Evolutionary conservation across 2,113 vertebrate species (phyloP), one percentile per base, ranked within the genome.

Genomic region (Pavo muticus): DNA sequence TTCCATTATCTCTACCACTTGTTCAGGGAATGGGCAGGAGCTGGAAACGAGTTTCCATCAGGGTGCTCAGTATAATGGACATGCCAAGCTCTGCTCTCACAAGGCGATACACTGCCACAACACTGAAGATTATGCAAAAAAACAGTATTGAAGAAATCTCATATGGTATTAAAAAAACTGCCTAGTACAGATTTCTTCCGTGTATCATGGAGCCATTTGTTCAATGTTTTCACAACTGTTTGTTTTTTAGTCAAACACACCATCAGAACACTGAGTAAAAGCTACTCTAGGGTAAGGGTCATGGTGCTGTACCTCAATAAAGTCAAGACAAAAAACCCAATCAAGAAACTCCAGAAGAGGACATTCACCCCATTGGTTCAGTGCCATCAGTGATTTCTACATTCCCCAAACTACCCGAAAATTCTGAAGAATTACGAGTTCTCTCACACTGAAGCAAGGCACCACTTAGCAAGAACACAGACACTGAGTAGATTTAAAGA

Each of bases 181-280:
- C 60, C 69, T 77, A 35, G 14, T 40, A 50, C 19, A 1, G 77
- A 73, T 64, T 76, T 84, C n/a, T 87, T 77, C 50, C 21, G 11
- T 3, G 13, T n/a, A 80, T 27, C 39, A 47, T 50, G 83, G 56
- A 95, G 80, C 25, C 29, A 57, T 7, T 7, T 1, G 0, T 71
- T 84, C 35, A 79, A 3, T 60, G 32, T 52, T 77, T 84, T 88
- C 64, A 71, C 35, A 91, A 88, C 9, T 37, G 60, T 29, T 91
- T 71, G 8, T 11, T 17, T 91, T 85, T 91, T 35, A 84, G 23
- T 47, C 54, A 95, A 97, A 97, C 73, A 96, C 44, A 23, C 30
- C 6, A 6, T 11, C 42, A 84, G 4, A 25, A 89, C 71, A 93
- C 5, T 4, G 32, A 57, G 39, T 70, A 80, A 35, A 84, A 70